These are phyloP conservation scores for Liolophura sinensis DNA, from an alignment of 1,140 invertebrate genomes.

Conservation along the genomic window DNA sequence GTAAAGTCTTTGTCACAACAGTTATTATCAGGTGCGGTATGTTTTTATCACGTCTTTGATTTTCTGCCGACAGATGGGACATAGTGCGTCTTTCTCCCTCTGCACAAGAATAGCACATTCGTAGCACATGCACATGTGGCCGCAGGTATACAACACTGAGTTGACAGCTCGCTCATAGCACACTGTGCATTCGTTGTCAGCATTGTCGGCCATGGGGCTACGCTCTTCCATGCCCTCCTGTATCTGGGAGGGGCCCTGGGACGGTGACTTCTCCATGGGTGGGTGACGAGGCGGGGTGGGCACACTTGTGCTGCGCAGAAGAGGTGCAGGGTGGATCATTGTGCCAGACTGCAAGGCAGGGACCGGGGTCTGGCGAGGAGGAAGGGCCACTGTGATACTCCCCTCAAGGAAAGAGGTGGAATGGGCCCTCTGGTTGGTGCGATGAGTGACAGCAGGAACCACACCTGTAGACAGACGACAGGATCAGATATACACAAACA, in stretches of 20 bases:
- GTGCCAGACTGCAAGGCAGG: conserved; percentile 14
- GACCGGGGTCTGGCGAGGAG: conserved; percentile 23
- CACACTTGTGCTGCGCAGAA: conserved; percentile 35
- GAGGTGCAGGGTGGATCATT: conserved; percentile 12
- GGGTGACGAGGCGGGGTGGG: conserved; percentile 8
- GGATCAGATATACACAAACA: not conserved
- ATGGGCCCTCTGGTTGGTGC: conserved; percentile 34
- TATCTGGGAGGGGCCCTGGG: conserved; percentile 21
- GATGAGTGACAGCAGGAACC: conserved; percentile 23
- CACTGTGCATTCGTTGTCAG: conserved; percentile 79
- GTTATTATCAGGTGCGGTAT: conserved; percentile 76
- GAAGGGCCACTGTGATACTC: conserved; percentile 33
- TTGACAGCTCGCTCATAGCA: conserved; percentile 93
- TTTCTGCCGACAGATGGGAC: conserved; percentile 88
- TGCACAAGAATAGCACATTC: conserved; percentile 92
- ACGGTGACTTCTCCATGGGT: not conserved
- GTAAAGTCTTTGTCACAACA: not conserved
- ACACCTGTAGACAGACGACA: conserved; percentile 27
- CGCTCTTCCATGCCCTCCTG: conserved; percentile 16
- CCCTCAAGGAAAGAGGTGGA: conserved; percentile 20
- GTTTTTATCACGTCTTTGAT: conserved; percentile 95
- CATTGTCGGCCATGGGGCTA: conserved; percentile 9
- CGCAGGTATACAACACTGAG: conserved; percentile 93
- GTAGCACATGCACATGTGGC: conserved; percentile 99
- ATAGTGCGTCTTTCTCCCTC: conserved; percentile 81